Evolutionary conservation across 2,888 invertebrate genomes (phyloP), one percentile per base, ranked within the genome.

Genomic region (Agrypnus murinus): DNA sequence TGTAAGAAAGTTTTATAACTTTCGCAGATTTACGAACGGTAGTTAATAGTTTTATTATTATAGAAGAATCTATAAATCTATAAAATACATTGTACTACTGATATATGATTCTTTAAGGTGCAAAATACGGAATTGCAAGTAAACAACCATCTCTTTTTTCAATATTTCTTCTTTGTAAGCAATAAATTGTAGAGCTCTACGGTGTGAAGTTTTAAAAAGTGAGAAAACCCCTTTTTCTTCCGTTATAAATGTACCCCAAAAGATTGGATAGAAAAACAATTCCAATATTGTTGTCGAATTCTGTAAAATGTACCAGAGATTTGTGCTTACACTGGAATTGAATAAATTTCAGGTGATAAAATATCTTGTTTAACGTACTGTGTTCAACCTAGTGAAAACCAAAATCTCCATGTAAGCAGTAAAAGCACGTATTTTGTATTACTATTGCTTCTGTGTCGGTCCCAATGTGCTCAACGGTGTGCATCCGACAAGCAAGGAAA

Each of bases 391-490:
- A 45, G 12, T 45, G 59, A 45, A 59, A 59, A 59, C 43, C 45
- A 19, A 59, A 59, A 45, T 59, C 59, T 59, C 45, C 14, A 59
- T 59, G 32, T 45, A 59, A 59, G 32, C 45, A 31, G 32, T 32
- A 45, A 58, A 31, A 32, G 45, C 59, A 59, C 58, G 59, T 59
- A 59, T 43, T 59, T 59, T 58, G 58, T 58, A 58, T 58, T 58
- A 58, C 40, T 40, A 58, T 31, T 40, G 15, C 43, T 5, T 32
- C 17, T 32, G 45, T 10, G 43, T 43, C 50, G 32, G 31, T 31
- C 59, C 59, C 14, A 40, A 38, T 40, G 40, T 58, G 58, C 38
- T 58, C 58, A 58, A 58, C 58, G 25, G 25, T 38, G 58, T 58
- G 58, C 40, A 58, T 58, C 40, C 38, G 12, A 58, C 12, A 25